Percentiles rank a stretch among this genome's conserved stretches.
Evolutionary conservation across 2,888 invertebrate genomes (phyloP).

Genomic region (Lithodes maja): DNA sequence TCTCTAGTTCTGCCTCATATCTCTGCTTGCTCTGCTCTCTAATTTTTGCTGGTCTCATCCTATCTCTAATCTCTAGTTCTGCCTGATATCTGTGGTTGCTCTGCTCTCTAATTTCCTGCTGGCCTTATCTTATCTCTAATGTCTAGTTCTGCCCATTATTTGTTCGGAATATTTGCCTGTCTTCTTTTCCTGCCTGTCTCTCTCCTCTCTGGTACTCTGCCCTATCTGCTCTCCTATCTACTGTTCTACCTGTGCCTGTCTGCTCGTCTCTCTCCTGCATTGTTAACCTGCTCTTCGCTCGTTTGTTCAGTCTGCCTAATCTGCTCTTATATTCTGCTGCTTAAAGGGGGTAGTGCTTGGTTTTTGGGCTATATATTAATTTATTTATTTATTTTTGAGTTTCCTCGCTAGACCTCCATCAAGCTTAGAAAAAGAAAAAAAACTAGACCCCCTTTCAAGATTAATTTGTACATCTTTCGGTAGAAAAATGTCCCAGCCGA

Average conservation of each 20-base stretch:
- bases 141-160: background rate
- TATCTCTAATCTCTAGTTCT: constrained; percentile 12
- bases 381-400: too few relatives aligned
- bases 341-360: too few relatives aligned
- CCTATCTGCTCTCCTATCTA: background rate
- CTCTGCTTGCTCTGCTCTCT: background rate
- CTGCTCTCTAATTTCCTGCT: background rate
- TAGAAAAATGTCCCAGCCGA: too few relatives aligned
- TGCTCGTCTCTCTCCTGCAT: background rate
- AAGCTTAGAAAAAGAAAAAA: too few relatives aligned
- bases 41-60: too few relatives aligned
- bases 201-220: background rate
- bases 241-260: background rate
- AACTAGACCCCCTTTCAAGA: too few relatives aligned
- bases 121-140: background rate
- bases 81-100: background rate
- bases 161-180: background rate
- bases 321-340: background rate
- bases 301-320: background rate
- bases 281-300: background rate
- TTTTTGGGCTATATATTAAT: too few relatives aligned
- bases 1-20: background rate
- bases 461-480: too few relatives aligned
- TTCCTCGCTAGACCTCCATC: too few relatives aligned
- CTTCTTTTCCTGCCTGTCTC: background rate